A percentile compares a stretch with the other conserved stretches of the same genome.
phyloP scores from a whole-genome alignment of 1,140 invertebrate genomes.

The Drosophila arawakana region DNA sequence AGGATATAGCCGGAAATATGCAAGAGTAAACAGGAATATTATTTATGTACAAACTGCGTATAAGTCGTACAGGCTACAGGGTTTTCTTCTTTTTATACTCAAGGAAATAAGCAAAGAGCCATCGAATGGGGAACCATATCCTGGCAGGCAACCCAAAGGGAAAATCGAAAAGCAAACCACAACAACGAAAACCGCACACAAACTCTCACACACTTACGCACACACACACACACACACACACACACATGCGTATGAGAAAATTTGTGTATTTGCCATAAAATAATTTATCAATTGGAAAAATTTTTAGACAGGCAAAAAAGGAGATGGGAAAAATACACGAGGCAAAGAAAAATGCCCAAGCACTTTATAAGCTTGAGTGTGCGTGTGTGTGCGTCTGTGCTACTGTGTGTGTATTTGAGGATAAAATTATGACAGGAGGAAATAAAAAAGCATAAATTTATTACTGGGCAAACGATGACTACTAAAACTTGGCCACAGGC shows the following conservation, averaged over 20 bases:
- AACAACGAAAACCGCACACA: constrained; percentile 44
- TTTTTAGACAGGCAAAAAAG: constrained; percentile 62
- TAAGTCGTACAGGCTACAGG: constrained; percentile 29
- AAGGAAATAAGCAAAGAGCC: constrained; percentile 45
- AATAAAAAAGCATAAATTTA: constrained; percentile 84
- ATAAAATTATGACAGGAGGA: constrained; percentile 83
- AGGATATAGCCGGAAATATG: constrained; percentile 68
- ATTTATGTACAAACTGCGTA: constrained; percentile 43
- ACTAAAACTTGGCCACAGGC: constrained; percentile 83
- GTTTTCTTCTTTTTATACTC: constrained; percentile 42
- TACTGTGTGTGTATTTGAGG: constrained; percentile 68
- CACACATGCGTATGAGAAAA: constrained; percentile 73
- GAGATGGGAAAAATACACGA: constrained; percentile 18
- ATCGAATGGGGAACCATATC: constrained; percentile 26
- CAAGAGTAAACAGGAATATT: constrained; percentile 72
- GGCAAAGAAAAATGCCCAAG: constrained; percentile 65
- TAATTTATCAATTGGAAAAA: constrained; percentile 84
- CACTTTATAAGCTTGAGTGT: constrained; percentile 53
- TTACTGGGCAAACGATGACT: constrained; percentile 80
- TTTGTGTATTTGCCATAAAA: constrained; percentile 83
- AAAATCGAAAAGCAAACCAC: constrained; percentile 69
- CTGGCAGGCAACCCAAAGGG: constrained; percentile 36
- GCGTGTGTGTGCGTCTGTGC: constrained; percentile 29
- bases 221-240: constrained; percentile 15
- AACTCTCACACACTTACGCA: constrained; percentile 18